Percentiles rank a stretch among this genome's conserved stretches.
These are phyloP conservation scores for Caenorhabditis sp. DNA, from an alignment of 2,888 invertebrate species.

Conservation along the genomic window DNA sequence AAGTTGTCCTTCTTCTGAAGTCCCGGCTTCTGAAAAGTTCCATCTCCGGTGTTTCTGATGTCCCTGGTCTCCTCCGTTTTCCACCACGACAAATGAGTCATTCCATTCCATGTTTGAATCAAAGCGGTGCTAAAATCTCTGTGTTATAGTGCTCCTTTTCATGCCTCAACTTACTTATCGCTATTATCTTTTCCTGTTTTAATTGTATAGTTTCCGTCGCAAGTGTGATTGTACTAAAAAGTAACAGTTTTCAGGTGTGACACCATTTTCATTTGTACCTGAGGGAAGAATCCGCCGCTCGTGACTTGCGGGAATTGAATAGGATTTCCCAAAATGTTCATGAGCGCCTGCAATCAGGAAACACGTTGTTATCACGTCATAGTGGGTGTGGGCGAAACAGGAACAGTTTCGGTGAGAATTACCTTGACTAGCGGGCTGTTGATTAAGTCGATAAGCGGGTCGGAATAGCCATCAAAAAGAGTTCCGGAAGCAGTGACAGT, in stretches of 20 bases:
- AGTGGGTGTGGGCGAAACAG: conserved; percentile 5
- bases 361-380: conserved; percentile 30
- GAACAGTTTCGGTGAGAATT: conserved; percentile 14
- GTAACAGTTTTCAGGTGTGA: no score
- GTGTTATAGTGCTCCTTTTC: not conserved
- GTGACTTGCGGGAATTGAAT: conserved; percentile 51
- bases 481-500: conserved; percentile 59
- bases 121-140: conserved; percentile 50
- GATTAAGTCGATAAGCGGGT: conserved; percentile 61
- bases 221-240: conserved; percentile 69
- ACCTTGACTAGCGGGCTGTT: conserved; percentile 60
- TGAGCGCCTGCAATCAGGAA: conserved; percentile 33
- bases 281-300: conserved; percentile 67
- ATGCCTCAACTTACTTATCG: conserved; percentile 47
- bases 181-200: conserved; percentile 67
- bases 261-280: conserved; percentile 12
- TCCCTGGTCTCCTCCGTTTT: conserved; percentile 40
- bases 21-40: conserved; percentile 69
- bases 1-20: conserved; percentile 64
- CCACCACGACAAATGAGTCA: conserved; percentile 61
- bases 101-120: conserved; percentile 59
- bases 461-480: conserved; percentile 61
- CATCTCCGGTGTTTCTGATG: conserved; percentile 65
- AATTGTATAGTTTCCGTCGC: conserved; percentile 66
- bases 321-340: conserved; percentile 52